phyloP scores from a whole-genome alignment of 2,797 vertebrate genomes.

The Garrulus glandarius region DNA sequence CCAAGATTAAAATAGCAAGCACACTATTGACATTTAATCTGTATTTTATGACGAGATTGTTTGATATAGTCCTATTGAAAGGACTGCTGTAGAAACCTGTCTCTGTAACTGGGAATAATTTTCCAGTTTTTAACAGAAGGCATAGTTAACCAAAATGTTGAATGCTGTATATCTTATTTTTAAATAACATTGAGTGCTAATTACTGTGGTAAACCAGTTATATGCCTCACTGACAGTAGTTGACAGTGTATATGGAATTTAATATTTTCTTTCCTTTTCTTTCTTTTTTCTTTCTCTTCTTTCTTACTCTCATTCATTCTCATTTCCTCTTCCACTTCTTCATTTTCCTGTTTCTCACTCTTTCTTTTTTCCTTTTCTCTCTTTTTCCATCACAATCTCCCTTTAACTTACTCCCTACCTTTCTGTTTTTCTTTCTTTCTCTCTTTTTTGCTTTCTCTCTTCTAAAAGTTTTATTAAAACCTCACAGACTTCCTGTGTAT shows the following conservation, averaged over 20 bases:
- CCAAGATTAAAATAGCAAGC: slow-evolving; percentile 58
- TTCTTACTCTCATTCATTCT: neutral
- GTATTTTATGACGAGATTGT: slow-evolving; percentile 51
- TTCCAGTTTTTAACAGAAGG: slow-evolving; percentile 46
- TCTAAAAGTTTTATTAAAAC: neutral
- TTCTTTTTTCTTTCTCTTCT: neutral
- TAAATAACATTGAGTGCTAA: slow-evolving; percentile 19
- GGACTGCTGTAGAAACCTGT: slow-evolving; percentile 33
- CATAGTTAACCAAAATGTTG: slow-evolving; percentile 56
- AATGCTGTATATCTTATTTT: slow-evolving; percentile 23
- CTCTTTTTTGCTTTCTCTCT: neutral
- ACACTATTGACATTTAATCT: slow-evolving; percentile 65
- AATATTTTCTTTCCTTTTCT: neutral
- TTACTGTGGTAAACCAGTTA: slow-evolving; percentile 62
- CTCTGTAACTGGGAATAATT: slow-evolving; percentile 65
- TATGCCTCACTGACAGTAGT: slow-evolving; percentile 3
- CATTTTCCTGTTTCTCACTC: neutral
- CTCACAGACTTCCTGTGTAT: neutral
- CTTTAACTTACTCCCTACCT: neutral
- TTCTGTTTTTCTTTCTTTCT: neutral
- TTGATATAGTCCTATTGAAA: slow-evolving; percentile 64
- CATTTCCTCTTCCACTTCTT: neutral
- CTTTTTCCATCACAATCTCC: neutral
- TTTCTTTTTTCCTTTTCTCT: neutral
- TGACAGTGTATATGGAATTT: neutral